A percentile compares a stretch with the other conserved stretches of the same genome.
Conservation (phyloP, 2,888 invertebrate genomes). For the Agonum fuliginosum region DNA sequence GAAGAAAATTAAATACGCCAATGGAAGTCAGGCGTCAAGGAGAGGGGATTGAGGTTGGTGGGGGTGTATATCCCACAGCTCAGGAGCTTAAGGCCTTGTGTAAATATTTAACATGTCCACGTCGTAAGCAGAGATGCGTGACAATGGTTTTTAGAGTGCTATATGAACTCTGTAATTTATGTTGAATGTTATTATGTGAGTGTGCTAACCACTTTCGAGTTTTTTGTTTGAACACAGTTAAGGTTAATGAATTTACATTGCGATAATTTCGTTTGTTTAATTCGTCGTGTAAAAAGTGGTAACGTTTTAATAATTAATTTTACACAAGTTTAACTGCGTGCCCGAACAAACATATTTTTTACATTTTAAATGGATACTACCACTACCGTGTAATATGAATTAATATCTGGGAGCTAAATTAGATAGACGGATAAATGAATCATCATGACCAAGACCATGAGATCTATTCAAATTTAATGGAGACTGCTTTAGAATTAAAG, state of each 20-base stretch:
- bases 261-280: constrained; percentile 39
- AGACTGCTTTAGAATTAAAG: too few species aligned
- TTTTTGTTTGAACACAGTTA: constrained; percentile 14
- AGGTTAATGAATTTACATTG: constrained; percentile 40
- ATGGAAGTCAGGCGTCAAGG: too few species aligned
- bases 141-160: constrained; percentile 40
- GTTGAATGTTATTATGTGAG: constrained; percentile 22
- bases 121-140: constrained; percentile 24
- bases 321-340: too few species aligned
- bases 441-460: too few species aligned
- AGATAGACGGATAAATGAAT: too few species aligned
- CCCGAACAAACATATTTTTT: too few species aligned
- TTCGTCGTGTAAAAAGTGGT: not conserved
- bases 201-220: constrained; percentile 19
- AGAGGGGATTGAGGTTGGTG: too few species aligned
- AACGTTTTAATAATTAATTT: constrained; percentile 34
- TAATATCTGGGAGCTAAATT: too few species aligned
- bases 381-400: not conserved
- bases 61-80: not conserved
- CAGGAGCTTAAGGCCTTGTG: constrained; percentile 15
- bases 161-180: constrained; percentile 23
- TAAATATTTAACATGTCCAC: constrained; percentile 43
- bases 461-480: too few species aligned
- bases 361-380: not conserved
- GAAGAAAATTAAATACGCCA: too few species aligned